Conservation (phyloP, 2,888 invertebrate species). For the Monopis laevigella region DNA sequence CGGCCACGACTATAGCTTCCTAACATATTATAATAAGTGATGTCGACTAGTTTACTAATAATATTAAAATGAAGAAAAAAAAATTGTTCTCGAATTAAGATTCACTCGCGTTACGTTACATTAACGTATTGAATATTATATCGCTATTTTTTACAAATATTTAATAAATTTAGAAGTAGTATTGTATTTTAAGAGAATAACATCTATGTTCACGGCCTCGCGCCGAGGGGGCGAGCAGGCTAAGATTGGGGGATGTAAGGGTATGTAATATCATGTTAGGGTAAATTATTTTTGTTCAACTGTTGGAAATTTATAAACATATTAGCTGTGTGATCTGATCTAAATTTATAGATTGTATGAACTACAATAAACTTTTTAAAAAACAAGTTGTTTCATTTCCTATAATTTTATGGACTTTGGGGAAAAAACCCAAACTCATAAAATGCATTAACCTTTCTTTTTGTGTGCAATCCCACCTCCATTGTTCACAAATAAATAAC, state of each 20-base stretch:
- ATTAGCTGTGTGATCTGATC: constrained; percentile 65
- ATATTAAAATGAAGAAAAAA: constrained; percentile 40
- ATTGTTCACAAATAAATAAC: too few relatives aligned
- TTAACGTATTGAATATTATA: constrained; percentile 54
- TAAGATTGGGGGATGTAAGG: constrained; percentile 47
- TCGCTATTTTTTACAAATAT: constrained; percentile 54
- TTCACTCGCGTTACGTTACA: constrained; percentile 44
- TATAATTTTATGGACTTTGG: too few relatives aligned
- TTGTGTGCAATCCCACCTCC: too few relatives aligned
- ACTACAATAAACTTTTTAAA: constrained; percentile 58
- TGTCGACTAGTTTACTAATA: constrained; percentile 58
- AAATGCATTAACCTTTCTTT: too few relatives aligned
- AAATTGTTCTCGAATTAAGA: constrained; percentile 58
- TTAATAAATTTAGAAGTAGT: constrained; percentile 18
- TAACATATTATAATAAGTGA: constrained; percentile 51
- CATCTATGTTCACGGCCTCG: constrained; percentile 36
- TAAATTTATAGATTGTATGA: constrained; percentile 61
- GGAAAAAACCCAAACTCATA: too few relatives aligned
- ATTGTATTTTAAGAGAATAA: constrained; percentile 31
- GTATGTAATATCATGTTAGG: constrained; percentile 44
- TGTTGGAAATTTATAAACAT: constrained; percentile 56
- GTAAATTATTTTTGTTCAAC: constrained; percentile 53
- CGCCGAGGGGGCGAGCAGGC: constrained; percentile 28
- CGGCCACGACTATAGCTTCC: constrained; percentile 28
- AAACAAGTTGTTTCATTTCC: constrained; percentile 45